Conservation (phyloP, 2,113 vertebrate species). For the Kryptolebias marmoratus region DNA sequence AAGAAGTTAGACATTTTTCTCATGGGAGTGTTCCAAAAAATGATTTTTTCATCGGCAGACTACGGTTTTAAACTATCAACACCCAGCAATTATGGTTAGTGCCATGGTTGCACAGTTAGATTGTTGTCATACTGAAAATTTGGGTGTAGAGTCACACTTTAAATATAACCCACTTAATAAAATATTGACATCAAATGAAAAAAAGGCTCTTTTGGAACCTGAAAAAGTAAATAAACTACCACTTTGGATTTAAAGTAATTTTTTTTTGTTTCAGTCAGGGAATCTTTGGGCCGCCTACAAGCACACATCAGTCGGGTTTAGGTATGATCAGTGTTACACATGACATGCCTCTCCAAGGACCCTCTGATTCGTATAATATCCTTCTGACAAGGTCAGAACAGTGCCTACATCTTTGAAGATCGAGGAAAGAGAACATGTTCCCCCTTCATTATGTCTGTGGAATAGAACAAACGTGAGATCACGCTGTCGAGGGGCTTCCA, state of each 20-base stretch:
- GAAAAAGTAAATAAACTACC: not conserved
- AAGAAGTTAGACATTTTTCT: slow-evolving; percentile 65
- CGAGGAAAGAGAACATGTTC: slow-evolving; percentile 72
- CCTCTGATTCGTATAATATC: slow-evolving; percentile 93
- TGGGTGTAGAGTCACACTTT: slow-evolving; percentile 24
- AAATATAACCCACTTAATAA: not conserved
- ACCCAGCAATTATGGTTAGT: slow-evolving; percentile 67
- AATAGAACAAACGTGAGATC: slow-evolving; percentile 74
- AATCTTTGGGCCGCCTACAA: slow-evolving; percentile 88
- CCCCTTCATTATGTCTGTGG: slow-evolving; percentile 68
- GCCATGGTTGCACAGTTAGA: slow-evolving; percentile 30
- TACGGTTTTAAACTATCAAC: slow-evolving; percentile 58
- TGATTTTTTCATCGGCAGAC: slow-evolving; percentile 48
- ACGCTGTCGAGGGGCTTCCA: slow-evolving; percentile 72
- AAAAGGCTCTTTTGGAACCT: not conserved
- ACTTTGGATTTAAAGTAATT: not conserved
- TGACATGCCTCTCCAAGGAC: slow-evolving; percentile 92
- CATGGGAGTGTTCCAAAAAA: slow-evolving; percentile 60
- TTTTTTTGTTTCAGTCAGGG: slow-evolving; percentile 13
- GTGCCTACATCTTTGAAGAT: slow-evolving; percentile 76
- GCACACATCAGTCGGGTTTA: slow-evolving; percentile 87
- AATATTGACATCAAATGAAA: not conserved
- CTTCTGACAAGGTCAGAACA: slow-evolving; percentile 95
- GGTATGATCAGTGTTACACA: slow-evolving; percentile 97
- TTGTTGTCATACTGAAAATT: slow-evolving; percentile 42